Base-by-base conservation (phyloP, 2,888 invertebrate genomes). In the Campoletis raptor region DNA sequence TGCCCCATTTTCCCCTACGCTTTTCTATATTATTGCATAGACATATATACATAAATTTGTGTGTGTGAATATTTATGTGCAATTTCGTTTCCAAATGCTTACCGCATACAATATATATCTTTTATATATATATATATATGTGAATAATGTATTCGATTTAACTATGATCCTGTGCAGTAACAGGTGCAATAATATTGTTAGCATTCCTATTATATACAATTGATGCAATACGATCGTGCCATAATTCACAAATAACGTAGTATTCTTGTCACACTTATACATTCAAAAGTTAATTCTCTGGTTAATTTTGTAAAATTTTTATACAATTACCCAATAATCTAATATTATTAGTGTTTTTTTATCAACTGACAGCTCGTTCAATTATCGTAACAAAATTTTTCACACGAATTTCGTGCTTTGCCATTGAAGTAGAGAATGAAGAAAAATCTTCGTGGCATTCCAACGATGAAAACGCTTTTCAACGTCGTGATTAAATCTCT, bases 31-130 rank as follows among this genome's bases (percentile, higher is more conserved):
- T 30, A 30, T 30, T 30, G 30, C 3, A 30, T 30, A 30, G 30
- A 30, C 30, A 30, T 30, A 15, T 30, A 15, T 15, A 12, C 15
- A 30, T 6, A 7, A 12, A 30, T 6, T 6, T 30, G 12, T 24
- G 12, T 61, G 6, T 24, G 30, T 30, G 30, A 30, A 61, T 30
- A 30, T 30, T 70, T 30, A 70, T 70, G 48, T 48, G 48, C 18
- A 48, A 70, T 70, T 70, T 3, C 30, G 2, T 70, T 70, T 24
- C 36, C 24, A 45, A 70, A 70, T 69, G 70, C 30, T 9, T 48
- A 30, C 45, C 57, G 12, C 15, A 45, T 45, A 15, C 70, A 48
- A 30, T 70, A 70, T 36, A n/a, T n/a, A n/a, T 15, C 3, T n/a
- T 36, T 69, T 30, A 30, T 70, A 70, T 36, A 30, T 30, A 30